Evolutionary conservation across 2,113 vertebrate species (phyloP), one percentile per base, ranked within the genome.

Genomic region (Sphyrna mokarran): DNA sequence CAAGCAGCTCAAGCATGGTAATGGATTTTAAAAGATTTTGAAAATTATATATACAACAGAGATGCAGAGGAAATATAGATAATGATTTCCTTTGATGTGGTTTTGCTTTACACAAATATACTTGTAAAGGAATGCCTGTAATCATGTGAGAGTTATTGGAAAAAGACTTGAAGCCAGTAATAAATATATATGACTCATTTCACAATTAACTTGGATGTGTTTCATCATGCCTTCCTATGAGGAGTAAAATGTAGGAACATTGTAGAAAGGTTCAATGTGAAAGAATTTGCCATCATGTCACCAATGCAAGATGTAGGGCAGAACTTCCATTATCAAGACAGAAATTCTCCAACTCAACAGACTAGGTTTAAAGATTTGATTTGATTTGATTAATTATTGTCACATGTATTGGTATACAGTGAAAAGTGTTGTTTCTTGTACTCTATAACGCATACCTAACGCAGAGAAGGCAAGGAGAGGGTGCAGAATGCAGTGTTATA

Each of bases 51-150:
- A 20, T n/a, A 43, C 18, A 83, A 83, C 37, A 43, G 23, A 14
- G 54, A 5, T 14, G n/a, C 54, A 63, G 87, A 90, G 54, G 29
- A 61, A 90, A 63, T 4, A 90, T 58, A 11, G 87, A 16, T 90
- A 90, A 90, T 90, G 54, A 11, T 90, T 54, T 61, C 54, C 29
- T 90, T 90, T 90, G 87, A 90, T 90, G 29, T 33, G 87, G 54
- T 90, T 61, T 90, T 90, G 58, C 87, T 58, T 90, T 90, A 90
- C 87, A 61, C 29, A n/a, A n/a, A 4, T 16, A n/a, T 90, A 4
- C 48, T 58, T 54, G 48, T 54, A 13, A 54, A 58, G 86, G 86
- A 89, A 89, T 85, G 48, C 26, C 48, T 11, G 48, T 20, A 89
- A 26, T 26, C 48, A 89, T 58, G 23, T 58, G 37, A 80, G 86